phyloP scores from a whole-genome alignment of 2,797 vertebrate genomes.

The Spatula versicolor region DNA sequence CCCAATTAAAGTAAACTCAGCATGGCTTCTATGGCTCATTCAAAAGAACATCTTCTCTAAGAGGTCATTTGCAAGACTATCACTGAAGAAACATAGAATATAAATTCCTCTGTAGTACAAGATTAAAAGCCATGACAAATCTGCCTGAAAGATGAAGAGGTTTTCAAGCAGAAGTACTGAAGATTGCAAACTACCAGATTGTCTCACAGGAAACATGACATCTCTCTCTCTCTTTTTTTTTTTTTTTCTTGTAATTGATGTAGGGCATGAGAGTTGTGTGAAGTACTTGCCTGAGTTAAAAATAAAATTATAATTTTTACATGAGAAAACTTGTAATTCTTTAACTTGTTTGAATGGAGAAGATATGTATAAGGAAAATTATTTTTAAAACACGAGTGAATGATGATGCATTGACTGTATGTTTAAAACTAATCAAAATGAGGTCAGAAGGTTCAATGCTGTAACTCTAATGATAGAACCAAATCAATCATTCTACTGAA shows the following conservation, averaged over 20 bases:
- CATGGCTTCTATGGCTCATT: conserved; percentile 22
- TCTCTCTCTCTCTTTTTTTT: background rate
- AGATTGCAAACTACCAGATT: background rate
- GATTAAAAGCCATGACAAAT: background rate
- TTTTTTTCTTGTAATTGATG: background rate
- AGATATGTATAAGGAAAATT: rapidly evolving
- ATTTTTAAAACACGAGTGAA: background rate
- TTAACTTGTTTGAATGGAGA: background rate
- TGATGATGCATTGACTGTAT: background rate
- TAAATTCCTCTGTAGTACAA: background rate
- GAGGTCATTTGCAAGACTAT: background rate
- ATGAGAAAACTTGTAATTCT: background rate
- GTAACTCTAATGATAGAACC: background rate
- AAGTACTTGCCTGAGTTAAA: background rate
- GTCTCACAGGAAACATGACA: background rate
- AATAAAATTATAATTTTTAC: background rate
- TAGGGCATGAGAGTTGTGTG: background rate
- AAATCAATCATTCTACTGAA: background rate
- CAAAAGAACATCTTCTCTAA: background rate
- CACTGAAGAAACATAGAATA: background rate
- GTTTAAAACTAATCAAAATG: background rate
- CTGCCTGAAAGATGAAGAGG: background rate
- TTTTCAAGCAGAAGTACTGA: background rate
- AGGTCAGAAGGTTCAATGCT: background rate
- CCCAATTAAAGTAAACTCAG: conserved; percentile 50